These are phyloP conservation scores for Acrocephalus arundinaceus DNA, from an alignment of 2,113 vertebrate genomes.

Conservation along the genomic window DNA sequence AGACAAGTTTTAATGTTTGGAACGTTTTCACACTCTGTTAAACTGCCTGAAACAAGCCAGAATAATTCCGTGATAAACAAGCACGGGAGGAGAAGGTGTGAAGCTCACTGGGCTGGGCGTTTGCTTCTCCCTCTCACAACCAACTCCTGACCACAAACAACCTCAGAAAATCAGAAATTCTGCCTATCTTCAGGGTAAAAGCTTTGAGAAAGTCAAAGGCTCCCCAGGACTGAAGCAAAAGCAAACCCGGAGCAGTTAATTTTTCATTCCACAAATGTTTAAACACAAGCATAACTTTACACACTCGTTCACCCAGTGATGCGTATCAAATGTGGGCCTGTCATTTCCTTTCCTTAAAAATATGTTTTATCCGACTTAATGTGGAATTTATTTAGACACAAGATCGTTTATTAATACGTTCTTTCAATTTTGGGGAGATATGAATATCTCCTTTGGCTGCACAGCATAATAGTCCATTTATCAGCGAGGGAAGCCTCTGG, in stretches of 20 bases:
- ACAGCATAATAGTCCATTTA: neutral
- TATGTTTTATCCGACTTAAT: neutral
- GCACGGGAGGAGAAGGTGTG: neutral
- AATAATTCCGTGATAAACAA: neutral
- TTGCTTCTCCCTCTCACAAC: neutral
- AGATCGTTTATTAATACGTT: slow-evolving; percentile 40
- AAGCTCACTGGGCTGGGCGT: neutral
- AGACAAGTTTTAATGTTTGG: neutral
- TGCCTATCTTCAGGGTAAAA: neutral
- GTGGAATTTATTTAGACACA: slow-evolving; percentile 22
- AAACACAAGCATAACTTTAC: neutral
- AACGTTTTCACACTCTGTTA: neutral
- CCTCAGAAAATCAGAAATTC: neutral
- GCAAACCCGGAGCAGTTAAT: neutral
- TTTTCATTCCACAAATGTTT: neutral
- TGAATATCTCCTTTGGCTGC: slow-evolving; percentile 45
- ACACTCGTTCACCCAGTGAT: neutral
- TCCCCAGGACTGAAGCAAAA: neutral
- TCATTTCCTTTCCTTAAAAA: slow-evolving; percentile 17
- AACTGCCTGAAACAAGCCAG: neutral
- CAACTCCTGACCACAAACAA: neutral
- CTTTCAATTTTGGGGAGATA: slow-evolving; percentile 49
- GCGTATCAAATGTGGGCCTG: neutral
- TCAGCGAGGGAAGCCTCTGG: neutral
- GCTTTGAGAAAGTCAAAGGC: neutral